Evolutionary conservation across 2,113 vertebrate species (phyloP), one percentile per base, ranked within the genome.

Genomic region (Micronycteris hirsuta): DNA sequence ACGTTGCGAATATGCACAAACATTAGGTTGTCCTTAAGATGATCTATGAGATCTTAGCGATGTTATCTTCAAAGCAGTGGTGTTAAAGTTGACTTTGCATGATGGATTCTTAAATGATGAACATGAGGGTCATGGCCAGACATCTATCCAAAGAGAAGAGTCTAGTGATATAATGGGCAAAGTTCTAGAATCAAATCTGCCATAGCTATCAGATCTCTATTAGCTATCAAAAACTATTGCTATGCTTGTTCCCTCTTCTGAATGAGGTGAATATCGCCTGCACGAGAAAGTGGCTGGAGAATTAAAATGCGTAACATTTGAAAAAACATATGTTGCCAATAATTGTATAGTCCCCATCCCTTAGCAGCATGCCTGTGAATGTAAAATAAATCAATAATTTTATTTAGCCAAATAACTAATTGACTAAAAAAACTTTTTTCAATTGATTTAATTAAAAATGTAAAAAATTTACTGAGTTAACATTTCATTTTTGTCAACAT

Each of bases 391-490:
- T 96, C 38, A 92, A 94, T 96, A 96, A 85, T 77, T 84, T 76
- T 93, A 61, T 89, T 93, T 58, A 86, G 15, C 28, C 31, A 78
- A 97, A 93, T 92, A 89, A 83, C 49, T 95, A 96, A 96, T 82
- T 94, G 89, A 83, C 38, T 89, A 36, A 89, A 92, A 96, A 84
- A 93, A 38, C 28, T 80, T 91, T 91, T 58, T 11, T 61, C 38
- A 97, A 97, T 81, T 91, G 74, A 97, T 95, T 94, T 94, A 36
- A 96, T 87, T 43, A 89, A 61, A 7, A 20, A 7, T 83, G 7
- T 86, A 65, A 86, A 96, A 49, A 54, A 20, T 20, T 65, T 87
- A 93, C 28, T 24, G 80, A 26, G 7, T 47, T 96, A 76, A 88
- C 71, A 87, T 93, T 89, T 94, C 14, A 52, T 93, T 95, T 97